These are phyloP conservation scores for Anguilla marmorata DNA, from an alignment of 2,797 vertebrate genomes.

Conservation along the genomic window DNA sequence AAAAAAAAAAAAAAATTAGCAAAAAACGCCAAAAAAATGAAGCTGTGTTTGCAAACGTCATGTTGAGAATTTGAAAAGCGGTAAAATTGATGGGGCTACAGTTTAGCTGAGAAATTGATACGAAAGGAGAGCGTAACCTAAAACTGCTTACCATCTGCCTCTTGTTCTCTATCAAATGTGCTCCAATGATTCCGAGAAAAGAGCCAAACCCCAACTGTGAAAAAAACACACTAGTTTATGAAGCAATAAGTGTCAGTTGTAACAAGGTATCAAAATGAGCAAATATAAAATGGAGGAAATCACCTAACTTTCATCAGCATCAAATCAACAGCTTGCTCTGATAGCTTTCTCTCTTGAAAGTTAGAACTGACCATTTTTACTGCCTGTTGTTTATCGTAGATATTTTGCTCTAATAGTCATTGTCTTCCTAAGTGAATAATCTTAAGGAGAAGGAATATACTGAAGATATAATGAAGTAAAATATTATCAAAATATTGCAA, in stretches of 20 bases:
- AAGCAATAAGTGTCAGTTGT: neutral
- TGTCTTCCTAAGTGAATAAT: neutral
- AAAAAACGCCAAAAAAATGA: neutral
- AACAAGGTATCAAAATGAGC: neutral
- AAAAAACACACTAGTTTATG: constrained; percentile 44
- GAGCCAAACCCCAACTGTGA: constrained; percentile 96
- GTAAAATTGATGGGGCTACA: neutral
- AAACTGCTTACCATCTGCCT: constrained; percentile 94
- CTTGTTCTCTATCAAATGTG: constrained; percentile 98
- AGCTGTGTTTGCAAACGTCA: neutral
- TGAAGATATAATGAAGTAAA: neutral
- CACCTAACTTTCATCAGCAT: neutral
- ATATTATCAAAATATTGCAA: neutral
- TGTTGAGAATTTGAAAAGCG: neutral
- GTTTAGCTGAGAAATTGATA: neutral
- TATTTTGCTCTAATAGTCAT: neutral
- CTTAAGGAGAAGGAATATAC: neutral
- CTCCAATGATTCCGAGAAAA: constrained; percentile 97
- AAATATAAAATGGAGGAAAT: neutral
- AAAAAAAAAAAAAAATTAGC: neutral
- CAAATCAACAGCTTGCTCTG: neutral
- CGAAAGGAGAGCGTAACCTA: constrained; percentile 39
- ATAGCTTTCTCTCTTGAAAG: neutral
- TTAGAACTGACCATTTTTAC: neutral
- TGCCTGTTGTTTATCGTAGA: neutral